These are phyloP conservation scores for Acromyrmex heyeri DNA, from an alignment of 1,140 invertebrate genomes.

Conservation along the genomic window DNA sequence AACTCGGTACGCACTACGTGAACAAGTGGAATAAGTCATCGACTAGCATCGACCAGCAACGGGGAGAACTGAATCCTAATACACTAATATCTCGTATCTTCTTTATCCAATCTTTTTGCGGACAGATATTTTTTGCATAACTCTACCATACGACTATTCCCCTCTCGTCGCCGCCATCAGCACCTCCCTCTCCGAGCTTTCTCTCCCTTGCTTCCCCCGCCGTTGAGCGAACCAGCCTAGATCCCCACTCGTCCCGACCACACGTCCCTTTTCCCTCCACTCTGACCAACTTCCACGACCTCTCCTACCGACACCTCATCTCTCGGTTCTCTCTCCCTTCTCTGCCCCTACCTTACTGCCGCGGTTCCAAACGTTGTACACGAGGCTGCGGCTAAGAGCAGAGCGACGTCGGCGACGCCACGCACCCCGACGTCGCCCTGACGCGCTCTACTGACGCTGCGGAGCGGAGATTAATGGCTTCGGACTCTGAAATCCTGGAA, in stretches of 20 bases:
- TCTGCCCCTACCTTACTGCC: constrained; percentile 35
- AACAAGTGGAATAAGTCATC: constrained; percentile 45
- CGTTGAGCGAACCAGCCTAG: constrained; percentile 48
- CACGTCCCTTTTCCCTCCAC: constrained; percentile 61
- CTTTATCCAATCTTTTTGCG: constrained; percentile 66
- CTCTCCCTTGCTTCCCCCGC: constrained; percentile 60
- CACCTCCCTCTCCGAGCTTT: constrained; percentile 61
- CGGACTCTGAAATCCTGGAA: constrained; percentile 86
- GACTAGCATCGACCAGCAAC: background rate
- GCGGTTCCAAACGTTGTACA: constrained; percentile 68
- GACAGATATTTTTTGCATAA: constrained; percentile 75
- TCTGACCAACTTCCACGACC: constrained; percentile 58
- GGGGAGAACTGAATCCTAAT: constrained; percentile 49
- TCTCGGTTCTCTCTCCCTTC: constrained; percentile 40
- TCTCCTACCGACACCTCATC: constrained; percentile 65
- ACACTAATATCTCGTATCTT: constrained; percentile 69
- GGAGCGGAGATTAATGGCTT: constrained; percentile 85
- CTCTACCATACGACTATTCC: constrained; percentile 60
- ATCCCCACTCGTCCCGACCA: constrained; percentile 57
- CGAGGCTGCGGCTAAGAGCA: constrained; percentile 79
- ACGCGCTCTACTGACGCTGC: constrained; percentile 85
- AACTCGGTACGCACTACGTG: background rate
- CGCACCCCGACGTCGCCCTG: constrained; percentile 84
- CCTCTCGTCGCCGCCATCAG: constrained; percentile 70
- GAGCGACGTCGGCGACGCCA: constrained; percentile 81